Evolutionary conservation across 2,797 vertebrate genomes (phyloP).

Genomic region (Rhodeus uyekii): DNA sequence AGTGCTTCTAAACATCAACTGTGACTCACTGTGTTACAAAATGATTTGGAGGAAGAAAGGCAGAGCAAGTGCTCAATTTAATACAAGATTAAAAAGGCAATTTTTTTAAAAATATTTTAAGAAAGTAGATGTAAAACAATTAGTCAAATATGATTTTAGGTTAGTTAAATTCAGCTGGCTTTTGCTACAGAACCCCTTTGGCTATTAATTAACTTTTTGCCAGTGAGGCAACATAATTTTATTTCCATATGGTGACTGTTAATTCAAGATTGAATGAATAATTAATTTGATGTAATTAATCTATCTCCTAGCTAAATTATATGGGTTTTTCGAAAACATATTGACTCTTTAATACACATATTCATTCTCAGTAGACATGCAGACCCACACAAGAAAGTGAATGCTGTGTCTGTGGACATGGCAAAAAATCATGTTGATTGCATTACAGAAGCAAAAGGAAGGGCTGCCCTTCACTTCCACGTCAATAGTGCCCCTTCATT

Average conservation of each 20-base stretch:
- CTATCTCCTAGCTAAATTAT: neutral
- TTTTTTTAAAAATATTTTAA: too few relatives aligned
- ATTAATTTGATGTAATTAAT: conserved; percentile 10
- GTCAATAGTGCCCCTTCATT: neutral
- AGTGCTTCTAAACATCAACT: too few relatives aligned
- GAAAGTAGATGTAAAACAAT: too few relatives aligned
- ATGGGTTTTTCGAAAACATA: neutral
- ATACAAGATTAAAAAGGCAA: neutral
- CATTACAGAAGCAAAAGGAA: neutral
- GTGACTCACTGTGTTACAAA: neutral
- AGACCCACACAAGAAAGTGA: conserved; percentile 3
- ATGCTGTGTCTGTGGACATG: neutral
- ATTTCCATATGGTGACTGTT: neutral
- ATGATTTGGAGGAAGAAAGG: neutral
- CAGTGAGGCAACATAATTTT: neutral
- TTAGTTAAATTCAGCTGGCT: neutral
- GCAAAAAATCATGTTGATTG: neutral
- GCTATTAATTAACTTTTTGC: neutral
- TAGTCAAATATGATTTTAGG: too few relatives aligned
- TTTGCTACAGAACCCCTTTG: neutral
- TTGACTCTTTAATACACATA: neutral
- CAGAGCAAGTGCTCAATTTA: neutral
- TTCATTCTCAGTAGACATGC: neutral
- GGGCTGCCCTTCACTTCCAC: neutral
- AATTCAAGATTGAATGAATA: neutral